Conservation (phyloP, 2,888 invertebrate genomes). For the Patella ulyssiponensis region DNA sequence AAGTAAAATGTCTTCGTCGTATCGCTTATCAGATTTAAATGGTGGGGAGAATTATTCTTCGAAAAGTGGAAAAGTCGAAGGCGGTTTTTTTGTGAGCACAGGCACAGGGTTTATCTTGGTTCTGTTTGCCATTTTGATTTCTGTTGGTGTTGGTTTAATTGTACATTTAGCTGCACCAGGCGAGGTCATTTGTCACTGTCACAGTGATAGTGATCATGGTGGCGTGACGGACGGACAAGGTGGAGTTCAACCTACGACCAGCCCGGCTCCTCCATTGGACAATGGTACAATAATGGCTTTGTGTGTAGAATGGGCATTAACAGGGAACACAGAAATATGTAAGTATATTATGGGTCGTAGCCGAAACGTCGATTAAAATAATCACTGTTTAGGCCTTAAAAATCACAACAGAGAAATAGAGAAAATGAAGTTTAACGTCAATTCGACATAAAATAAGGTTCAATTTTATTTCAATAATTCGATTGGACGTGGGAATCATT, state of each 20-base stretch:
- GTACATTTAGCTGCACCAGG: conserved; percentile 63
- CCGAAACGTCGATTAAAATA: too few relatives aligned
- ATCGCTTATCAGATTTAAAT: neutral
- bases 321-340: conserved; percentile 42
- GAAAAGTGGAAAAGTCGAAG: conserved; percentile 9
- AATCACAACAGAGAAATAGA: too few relatives aligned
- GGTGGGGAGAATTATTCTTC: neutral
- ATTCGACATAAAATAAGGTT: too few relatives aligned
- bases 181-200: conserved; percentile 59
- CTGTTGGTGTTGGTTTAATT: conserved; percentile 60
- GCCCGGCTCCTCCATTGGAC: conserved; percentile 18
- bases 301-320: conserved; percentile 38
- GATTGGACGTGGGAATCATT: too few relatives aligned
- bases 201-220: conserved; percentile 27
- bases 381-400: too few relatives aligned
- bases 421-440: too few relatives aligned
- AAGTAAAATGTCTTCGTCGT: too few relatives aligned
- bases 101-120: conserved; percentile 53
- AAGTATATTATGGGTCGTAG: conserved; percentile 22
- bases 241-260: neutral
- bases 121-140: conserved; percentile 51
- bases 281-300: conserved; percentile 23
- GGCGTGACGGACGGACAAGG: conserved; percentile 15
- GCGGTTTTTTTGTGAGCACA: conserved; percentile 43
- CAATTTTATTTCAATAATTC: too few relatives aligned